Evolutionary conservation across 2,797 vertebrate species (phyloP).

Genomic region (Gastrophryne carolinensis): DNA sequence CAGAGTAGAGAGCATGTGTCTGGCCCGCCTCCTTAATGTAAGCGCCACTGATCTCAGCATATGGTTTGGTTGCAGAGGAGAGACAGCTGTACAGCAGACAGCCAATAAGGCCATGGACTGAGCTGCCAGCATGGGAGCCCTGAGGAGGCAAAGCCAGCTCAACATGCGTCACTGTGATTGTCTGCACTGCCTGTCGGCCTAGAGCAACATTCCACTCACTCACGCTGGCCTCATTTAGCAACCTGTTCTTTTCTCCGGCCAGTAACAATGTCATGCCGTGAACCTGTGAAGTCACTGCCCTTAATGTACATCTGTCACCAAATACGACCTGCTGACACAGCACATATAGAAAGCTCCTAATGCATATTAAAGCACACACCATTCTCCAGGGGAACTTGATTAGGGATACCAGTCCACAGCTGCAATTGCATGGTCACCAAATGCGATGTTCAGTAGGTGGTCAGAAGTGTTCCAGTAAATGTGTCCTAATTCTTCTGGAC

Average conservation of each 20-base stretch:
- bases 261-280: background rate
- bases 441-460: too few relatives aligned
- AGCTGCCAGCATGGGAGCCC: background rate
- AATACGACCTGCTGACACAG: too few relatives aligned
- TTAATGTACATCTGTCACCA: too few relatives aligned
- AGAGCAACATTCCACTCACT: background rate
- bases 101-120: background rate
- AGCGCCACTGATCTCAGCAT: background rate
- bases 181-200: background rate
- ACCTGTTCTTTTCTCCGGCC: background rate
- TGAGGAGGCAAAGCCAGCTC: background rate
- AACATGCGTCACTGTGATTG: background rate
- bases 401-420: too few relatives aligned
- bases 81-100: constrained; percentile 13
- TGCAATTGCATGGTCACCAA: too few relatives aligned
- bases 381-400: too few relatives aligned
- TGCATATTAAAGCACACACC: too few relatives aligned
- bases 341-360: too few relatives aligned
- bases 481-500: too few relatives aligned
- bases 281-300: too few relatives aligned
- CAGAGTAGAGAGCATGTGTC: background rate
- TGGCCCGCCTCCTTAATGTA: background rate
- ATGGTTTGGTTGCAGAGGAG: constrained; percentile 17
- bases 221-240: background rate
- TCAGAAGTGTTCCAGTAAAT: too few relatives aligned